Evolutionary conservation across 1,140 invertebrate species (phyloP), one percentile per base, ranked within the genome.

Genomic region (Eriosoma lanigerum): DNA sequence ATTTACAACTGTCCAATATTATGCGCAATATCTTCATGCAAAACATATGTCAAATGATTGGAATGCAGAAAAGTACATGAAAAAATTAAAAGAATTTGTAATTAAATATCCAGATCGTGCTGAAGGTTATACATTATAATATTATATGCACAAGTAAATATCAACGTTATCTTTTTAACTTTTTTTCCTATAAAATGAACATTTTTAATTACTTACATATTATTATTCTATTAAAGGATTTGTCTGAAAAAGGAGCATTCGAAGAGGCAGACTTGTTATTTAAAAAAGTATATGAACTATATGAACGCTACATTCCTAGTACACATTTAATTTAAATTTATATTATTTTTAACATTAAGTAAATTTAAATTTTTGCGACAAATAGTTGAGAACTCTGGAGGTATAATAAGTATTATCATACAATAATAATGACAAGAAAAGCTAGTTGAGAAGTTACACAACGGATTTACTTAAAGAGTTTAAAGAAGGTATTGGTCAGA

Each of bases 261-360:
- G 88, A 90, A 24, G 89, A 93, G 85, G 95, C 96, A 9, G 93
- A 97, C 83, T 86, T 89, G 21, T 90, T 92, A 82, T 97, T 95
- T 86, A 88, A 90, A 70, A 92, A 93, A 87, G 94, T 95, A 5
- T 87, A 94, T 21, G 89, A 92, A 85, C 87, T 93, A 76, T 94
- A 97, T 84, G 44, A 96, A 97, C 89, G 93, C 95, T 10, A 92
- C 91, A 44, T 87, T 95, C 26, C 90, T 92, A 84, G 96, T 98
- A 21, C 95, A 98, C 85, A 92, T n/a, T n/a, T n/a, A n/a, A n/a
- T n/a, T n/a, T n/a, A n/a, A n/a, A n/a, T n/a, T n/a, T n/a, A n/a
- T n/a, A n/a, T n/a, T n/a, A n/a, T n/a, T n/a, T n/a, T n/a, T n/a
- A n/a, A n/a, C n/a, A n/a, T n/a, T n/a, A n/a, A n/a, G n/a, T n/a